phyloP scores from a whole-genome alignment of 53 echinoderm and acorn worm species.

The Apostichopus leukothele region DNA sequence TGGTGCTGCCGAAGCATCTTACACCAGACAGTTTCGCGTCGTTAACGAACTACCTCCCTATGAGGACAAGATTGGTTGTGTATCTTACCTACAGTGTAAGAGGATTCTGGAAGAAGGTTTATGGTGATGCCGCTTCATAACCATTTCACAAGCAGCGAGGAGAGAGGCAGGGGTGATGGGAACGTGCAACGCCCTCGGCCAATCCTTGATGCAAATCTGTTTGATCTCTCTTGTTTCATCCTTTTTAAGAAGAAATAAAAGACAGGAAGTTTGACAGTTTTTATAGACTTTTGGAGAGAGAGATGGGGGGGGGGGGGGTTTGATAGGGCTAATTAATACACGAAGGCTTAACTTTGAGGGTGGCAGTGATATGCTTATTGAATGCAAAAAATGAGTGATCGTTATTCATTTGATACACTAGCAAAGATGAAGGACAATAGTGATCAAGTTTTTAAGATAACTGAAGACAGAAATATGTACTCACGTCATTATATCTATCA shows the following conservation, averaged over 20 bases:
- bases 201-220: slow-evolving; percentile 17
- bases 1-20: too few species aligned
- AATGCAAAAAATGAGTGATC: too few species aligned
- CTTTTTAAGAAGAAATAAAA: not conserved
- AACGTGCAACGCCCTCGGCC: slow-evolving; percentile 23
- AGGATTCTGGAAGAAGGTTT: slow-evolving; percentile 4
- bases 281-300: not conserved
- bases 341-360: too few species aligned
- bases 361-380: too few species aligned
- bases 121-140: not conserved
- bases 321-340: too few species aligned
- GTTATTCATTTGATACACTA: too few species aligned
- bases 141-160: not conserved
- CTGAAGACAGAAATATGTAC: not conserved
- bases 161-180: not conserved
- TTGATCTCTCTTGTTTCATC: slow-evolving; percentile 1
- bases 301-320: not conserved
- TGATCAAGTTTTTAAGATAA: too few species aligned
- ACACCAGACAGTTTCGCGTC: too few species aligned
- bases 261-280: too few species aligned
- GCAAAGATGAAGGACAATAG: too few species aligned
- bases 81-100: slow-evolving; percentile 25
- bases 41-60: too few species aligned
- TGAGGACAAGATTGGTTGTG: too few species aligned
- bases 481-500: not conserved